Conservation (phyloP, 2,113 vertebrate genomes). For the Callocephalon fimbriatum region DNA sequence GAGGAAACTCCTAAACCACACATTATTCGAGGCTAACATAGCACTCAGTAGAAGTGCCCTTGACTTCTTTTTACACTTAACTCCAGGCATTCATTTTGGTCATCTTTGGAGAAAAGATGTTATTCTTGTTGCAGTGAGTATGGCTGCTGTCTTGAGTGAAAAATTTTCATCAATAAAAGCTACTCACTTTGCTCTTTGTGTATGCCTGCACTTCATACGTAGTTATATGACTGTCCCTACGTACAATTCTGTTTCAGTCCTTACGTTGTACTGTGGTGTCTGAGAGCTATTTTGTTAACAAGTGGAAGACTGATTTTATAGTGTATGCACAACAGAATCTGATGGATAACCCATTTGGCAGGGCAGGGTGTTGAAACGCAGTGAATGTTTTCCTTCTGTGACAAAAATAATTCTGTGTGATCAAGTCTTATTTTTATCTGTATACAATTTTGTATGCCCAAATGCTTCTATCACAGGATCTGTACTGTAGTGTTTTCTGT, state of each 20-base stretch:
- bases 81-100: background rate
- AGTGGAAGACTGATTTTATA: background rate
- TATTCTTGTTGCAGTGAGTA: background rate
- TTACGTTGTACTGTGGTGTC: background rate
- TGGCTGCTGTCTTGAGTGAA: background rate
- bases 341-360: background rate
- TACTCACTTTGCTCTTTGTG: background rate
- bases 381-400: background rate
- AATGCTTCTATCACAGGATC: background rate
- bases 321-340: background rate
- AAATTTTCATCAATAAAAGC: background rate
- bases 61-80: background rate
- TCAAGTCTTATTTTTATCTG: background rate
- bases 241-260: background rate
- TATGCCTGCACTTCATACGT: background rate
- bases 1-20: background rate
- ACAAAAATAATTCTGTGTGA: background rate
- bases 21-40: background rate
- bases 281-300: background rate
- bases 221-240: background rate
- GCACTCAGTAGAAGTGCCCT: background rate
- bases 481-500: background rate
- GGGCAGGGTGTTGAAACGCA: background rate
- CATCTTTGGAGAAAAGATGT: background rate
- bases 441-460: background rate